Evolutionary conservation across 2,113 vertebrate species (phyloP).

Genomic region (Puffinus mauretanicus): DNA sequence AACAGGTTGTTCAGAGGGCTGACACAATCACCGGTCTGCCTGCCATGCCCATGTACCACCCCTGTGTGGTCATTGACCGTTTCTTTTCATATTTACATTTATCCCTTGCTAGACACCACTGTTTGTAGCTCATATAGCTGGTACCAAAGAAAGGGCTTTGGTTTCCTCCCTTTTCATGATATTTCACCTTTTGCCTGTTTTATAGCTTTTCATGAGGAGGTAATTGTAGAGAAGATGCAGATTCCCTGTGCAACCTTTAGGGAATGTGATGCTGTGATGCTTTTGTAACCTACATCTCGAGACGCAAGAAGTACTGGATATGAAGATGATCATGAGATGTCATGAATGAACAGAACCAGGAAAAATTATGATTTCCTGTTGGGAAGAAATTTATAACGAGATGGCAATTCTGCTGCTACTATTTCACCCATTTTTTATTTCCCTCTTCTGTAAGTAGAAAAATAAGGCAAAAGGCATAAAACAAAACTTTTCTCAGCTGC

Average conservation of each 20-base stretch:
- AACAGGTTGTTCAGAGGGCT: background rate
- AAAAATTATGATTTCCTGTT: background rate
- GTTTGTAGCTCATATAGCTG: background rate
- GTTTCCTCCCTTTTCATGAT: background rate
- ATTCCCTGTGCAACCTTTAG: background rate
- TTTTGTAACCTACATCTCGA: background rate
- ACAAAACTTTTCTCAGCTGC: background rate
- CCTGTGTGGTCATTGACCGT: fast-evolving
- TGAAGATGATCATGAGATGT: background rate
- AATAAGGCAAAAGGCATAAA: background rate
- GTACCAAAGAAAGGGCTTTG: background rate
- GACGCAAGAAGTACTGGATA: background rate
- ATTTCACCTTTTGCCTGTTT: background rate
- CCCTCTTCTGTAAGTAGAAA: background rate
- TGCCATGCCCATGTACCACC: background rate
- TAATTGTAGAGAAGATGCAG: background rate
- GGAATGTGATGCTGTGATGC: background rate
- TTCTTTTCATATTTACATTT: background rate
- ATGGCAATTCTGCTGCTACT: background rate
- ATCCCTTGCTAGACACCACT: background rate
- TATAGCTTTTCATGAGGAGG: background rate
- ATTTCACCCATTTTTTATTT: background rate
- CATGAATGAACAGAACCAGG: background rate
- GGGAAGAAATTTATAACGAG: background rate
- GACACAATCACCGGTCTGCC: fast-evolving